Base-by-base conservation (phyloP, 2,888 invertebrate genomes). In the Lasius fuliginosus region DNA sequence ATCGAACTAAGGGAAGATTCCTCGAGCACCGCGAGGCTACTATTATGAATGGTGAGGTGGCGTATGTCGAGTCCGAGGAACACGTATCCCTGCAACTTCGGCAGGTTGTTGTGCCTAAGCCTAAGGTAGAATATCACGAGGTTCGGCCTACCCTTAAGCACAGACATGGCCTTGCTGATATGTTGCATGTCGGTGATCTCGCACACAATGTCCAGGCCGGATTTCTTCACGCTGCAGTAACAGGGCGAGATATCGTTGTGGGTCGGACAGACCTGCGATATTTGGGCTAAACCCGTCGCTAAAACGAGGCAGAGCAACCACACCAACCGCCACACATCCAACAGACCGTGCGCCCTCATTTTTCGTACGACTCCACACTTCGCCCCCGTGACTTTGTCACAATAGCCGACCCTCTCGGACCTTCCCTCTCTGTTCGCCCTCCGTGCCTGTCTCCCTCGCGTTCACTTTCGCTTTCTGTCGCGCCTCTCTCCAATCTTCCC, bases 51-150 rank as follows among this genome's bases (percentile, higher is more conserved):
- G 30, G 98, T 98, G 79, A 98, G 96, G 93, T 98, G 98, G 88
- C 97, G 97, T 90, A 98, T 98, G 93, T 98, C 98, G 93, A 98
- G 96, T 5, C 98, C 98, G 84, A 98, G 96, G 95, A 98, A 98
- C 86, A 98, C 97, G 94, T 98, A 98, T 76, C 98, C 97, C 85
- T 98, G 98, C 76, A 98, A 95, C 94, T 98, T 98, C 40, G 97
- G 97, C 92, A 98, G 95, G 95, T 97, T 97, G 94, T 98, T 98
- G 95, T 98, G 98, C 82, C 98, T 96, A 85, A 98, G 95, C 94
- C 98, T 98, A 90, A 98, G 96, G 95, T 98, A 98, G 95, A 98
- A 98, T 90, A 98, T 98, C 87, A 98, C 97, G 93, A 97, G 96
- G 88, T 97, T 97, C n/a, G 95, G 92, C 93, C 97, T 97, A 86